Base-by-base conservation (phyloP, 2,113 vertebrate genomes). In the Xenopus borealis region DNA sequence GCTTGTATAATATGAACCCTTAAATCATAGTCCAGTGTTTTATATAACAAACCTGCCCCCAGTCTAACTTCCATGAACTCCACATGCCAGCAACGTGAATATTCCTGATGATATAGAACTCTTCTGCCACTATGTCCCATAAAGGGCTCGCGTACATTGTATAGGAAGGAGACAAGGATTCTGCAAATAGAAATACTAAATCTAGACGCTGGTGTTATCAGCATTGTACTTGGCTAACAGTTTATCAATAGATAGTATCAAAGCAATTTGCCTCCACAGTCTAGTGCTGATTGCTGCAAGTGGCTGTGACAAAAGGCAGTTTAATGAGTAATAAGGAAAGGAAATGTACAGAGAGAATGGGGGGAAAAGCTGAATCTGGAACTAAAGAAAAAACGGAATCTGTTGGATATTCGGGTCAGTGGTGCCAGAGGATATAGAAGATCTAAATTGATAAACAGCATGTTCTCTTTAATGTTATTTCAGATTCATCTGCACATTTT, bases 181-280 rank as follows among this genome's bases (percentile, higher is more conserved):
- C 13, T 44, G 16, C 27, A 40, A 40, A 20, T 12, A 16, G 53
- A 59, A 61, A 17, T 16, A 17, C 46, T 68, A 23, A 27, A 67
- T 66, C 63, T 27, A 40, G 71, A 19, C 50, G 7, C 50, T 14
- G 2, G 4, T 33, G 47, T 62, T 64, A 30, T 45, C 62, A 55
- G 71, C 53, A 30, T 67, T 74, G 64, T 73, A 14, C 19, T 73
- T 16, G 7, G n/a, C 46, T n/a, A 66, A 50, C 63, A 4, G 67
- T 68, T 52, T 68, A 61, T 75, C 72, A 61, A 50, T 75, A 67
- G 72, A 66, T 75, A 63, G 64, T 50, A 67, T 75, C 64, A 19
- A 45, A 46, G 64, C 64, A 61, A 67, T 75, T 75, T 75, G 64
- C 72, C 27, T n/a, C 16, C 64, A 14, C 13, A 61, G 53, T 67